Conservation (phyloP, 2,797 vertebrate species). For the Argya squamiceps region DNA sequence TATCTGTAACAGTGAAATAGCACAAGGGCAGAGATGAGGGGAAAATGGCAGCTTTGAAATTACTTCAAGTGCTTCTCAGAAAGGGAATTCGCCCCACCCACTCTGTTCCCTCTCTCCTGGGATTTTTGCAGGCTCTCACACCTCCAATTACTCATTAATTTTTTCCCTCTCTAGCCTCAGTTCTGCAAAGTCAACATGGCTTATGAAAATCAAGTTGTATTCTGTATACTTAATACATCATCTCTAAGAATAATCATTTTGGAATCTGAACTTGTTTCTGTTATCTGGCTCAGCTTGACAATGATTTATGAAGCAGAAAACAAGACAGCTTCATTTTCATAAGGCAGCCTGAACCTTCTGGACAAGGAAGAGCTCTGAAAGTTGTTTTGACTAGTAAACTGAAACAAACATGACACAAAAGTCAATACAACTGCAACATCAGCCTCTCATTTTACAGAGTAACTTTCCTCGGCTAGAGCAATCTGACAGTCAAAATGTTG, state of each 20-base stretch:
- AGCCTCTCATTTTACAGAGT: conserved; percentile 73
- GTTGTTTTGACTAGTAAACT: conserved; percentile 81
- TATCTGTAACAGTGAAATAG: not conserved
- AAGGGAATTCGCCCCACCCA: not conserved
- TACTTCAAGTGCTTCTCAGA: conserved; percentile 3
- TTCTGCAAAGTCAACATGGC: conserved; percentile 72
- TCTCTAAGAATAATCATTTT: conserved; percentile 80
- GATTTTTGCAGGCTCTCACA: conserved; percentile 8
- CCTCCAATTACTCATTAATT: conserved; percentile 56
- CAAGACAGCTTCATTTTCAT: conserved; percentile 85
- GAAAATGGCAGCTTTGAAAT: conserved; percentile 46
- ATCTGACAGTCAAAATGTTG: conserved; percentile 72
- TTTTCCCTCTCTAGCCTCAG: conserved; percentile 26
- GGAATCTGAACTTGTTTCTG: conserved; percentile 81
- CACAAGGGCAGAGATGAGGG: conserved; percentile 1
- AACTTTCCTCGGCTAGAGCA: conserved; percentile 56
- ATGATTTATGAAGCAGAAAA: conserved; percentile 85
- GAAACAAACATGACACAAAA: conserved; percentile 84
- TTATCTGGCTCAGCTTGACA: conserved; percentile 77
- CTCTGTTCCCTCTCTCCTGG: not conserved
- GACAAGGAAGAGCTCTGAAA: conserved; percentile 78
- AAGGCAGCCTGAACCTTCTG: conserved; percentile 78
- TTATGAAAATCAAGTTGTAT: conserved; percentile 72
- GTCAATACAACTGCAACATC: conserved; percentile 79
- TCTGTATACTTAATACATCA: conserved; percentile 81